Percentiles rank a stretch among this genome's conserved stretches.
Evolutionary conservation across 2,888 invertebrate genomes (phyloP).

Genomic region (Nyleta sp.): DNA sequence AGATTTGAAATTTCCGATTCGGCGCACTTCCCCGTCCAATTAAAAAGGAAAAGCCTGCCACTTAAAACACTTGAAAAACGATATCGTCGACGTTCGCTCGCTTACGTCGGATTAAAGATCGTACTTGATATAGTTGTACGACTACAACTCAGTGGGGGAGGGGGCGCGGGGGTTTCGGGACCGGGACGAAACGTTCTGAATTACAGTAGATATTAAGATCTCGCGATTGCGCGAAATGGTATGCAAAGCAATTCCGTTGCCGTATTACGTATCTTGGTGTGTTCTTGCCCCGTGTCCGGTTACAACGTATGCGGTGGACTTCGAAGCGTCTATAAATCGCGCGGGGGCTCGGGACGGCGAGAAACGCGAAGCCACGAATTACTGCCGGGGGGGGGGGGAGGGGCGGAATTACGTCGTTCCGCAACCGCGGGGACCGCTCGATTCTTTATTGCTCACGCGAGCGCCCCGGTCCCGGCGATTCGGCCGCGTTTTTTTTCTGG

Average conservation of each 20-base stretch:
- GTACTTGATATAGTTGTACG: constrained; percentile 57
- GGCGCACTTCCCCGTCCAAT: constrained; percentile 6
- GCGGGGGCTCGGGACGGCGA: constrained; percentile 39
- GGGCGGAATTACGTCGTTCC: constrained; percentile 59
- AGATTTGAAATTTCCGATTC: too few species aligned
- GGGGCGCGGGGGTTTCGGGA: constrained; percentile 39
- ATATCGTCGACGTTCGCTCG: constrained; percentile 18
- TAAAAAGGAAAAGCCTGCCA: constrained; percentile 5
- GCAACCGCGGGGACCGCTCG: constrained; percentile 43
- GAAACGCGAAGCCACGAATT: constrained; percentile 62
- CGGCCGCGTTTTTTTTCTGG: constrained; percentile 16
- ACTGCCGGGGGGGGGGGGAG: constrained; percentile 16
- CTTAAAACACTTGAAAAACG: constrained; percentile 26
- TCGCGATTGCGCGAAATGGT: constrained; percentile 80
- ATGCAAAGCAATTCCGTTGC: constrained; percentile 80
- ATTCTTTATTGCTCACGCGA: constrained; percentile 60
- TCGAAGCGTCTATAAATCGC: constrained; percentile 75
- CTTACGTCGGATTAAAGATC: constrained; percentile 42
- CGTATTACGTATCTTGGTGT: constrained; percentile 63
- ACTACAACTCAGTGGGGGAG: constrained; percentile 20
- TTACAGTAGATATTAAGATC: constrained; percentile 82
- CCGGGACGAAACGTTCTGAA: constrained; percentile 72
- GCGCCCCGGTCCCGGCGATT: constrained; percentile 29
- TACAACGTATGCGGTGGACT: constrained; percentile 71
- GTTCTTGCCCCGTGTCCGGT: constrained; percentile 72